phyloP scores from a whole-genome alignment of 2,113 vertebrate species.

The Gavialis gangeticus region DNA sequence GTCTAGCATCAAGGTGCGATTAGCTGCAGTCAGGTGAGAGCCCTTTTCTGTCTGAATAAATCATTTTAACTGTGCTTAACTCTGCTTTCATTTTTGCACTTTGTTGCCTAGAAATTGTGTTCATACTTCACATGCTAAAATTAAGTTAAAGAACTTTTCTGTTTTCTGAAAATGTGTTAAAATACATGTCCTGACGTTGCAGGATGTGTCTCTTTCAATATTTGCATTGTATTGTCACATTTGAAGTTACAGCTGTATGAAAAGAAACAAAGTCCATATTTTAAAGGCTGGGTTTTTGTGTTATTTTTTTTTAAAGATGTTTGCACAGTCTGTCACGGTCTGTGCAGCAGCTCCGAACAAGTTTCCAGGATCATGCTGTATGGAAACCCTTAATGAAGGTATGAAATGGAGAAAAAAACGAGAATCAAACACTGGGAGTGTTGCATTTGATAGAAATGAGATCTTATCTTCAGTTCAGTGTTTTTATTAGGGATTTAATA shows the following conservation, averaged over 20 bases:
- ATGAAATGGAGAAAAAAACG: background rate
- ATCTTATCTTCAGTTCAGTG: background rate
- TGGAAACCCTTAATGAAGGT: constrained; percentile 99
- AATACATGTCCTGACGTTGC: background rate
- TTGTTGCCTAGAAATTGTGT: constrained; percentile 21
- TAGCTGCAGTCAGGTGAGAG: constrained; percentile 97
- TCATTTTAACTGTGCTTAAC: constrained; percentile 9
- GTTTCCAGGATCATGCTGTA: constrained; percentile 98
- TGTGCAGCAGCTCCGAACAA: constrained; percentile 98
- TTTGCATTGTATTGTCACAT: background rate
- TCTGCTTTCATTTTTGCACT: constrained; percentile 31
- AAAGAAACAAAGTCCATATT: background rate
- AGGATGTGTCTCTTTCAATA: background rate
- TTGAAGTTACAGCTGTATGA: background rate
- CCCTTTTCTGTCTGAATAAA: constrained; percentile 44
- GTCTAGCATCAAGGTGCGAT: constrained; percentile 97
- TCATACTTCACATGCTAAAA: background rate
- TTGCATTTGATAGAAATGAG: background rate
- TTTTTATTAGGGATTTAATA: background rate
- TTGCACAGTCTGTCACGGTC: constrained; percentile 99
- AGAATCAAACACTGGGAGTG: background rate
- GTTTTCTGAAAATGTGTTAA: background rate
- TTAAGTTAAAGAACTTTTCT: background rate
- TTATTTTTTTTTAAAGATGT: constrained; percentile 85
- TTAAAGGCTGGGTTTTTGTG: constrained; percentile 25